Evolutionary conservation across 2,113 vertebrate genomes (phyloP).

Genomic region (Tautogolabrus adspersus): DNA sequence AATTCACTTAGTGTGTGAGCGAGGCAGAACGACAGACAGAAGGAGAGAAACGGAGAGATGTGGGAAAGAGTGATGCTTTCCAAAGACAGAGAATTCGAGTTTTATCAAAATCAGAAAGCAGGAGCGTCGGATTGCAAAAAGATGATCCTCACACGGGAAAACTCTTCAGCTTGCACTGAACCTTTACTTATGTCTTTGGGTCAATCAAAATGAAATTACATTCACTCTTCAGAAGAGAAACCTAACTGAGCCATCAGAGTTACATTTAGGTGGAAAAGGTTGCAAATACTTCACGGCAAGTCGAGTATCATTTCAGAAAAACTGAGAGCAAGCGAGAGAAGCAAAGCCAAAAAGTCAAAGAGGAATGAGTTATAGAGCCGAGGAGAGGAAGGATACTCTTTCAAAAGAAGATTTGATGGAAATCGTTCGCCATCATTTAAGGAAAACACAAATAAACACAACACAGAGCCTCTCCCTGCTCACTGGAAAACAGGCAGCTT

Average conservation of each 20-base stretch:
- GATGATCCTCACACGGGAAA: conserved; percentile 16
- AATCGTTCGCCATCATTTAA: conserved; percentile 46
- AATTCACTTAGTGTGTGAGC: conserved; percentile 31
- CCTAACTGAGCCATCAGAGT: neutral
- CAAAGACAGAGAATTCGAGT: conserved; percentile 14
- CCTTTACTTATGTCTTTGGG: conserved; percentile 19
- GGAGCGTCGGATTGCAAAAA: conserved; percentile 28
- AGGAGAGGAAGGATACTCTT: conserved; percentile 13
- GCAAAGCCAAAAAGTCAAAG: conserved; percentile 32
- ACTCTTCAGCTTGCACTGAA: conserved; percentile 5
- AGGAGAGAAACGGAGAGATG: conserved; percentile 23
- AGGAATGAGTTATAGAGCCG: neutral
- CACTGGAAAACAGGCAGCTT: conserved; percentile 18
- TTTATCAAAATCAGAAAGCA: conserved; percentile 48
- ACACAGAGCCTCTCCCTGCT: conserved; percentile 14
- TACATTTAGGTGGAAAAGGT: neutral
- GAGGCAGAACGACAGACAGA: conserved; percentile 9
- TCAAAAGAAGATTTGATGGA: conserved; percentile 34
- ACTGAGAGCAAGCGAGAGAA: neutral
- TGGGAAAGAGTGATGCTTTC: conserved; percentile 47
- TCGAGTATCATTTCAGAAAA: conserved; percentile 18
- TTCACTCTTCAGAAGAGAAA: neutral
- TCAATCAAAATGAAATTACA: conserved; percentile 29
- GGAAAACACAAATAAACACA: conserved; percentile 63
- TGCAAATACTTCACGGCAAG: conserved; percentile 12